Percentiles rank a stretch among this genome's conserved stretches.
These are phyloP conservation scores for Sinelater perroti DNA, from an alignment of 2,888 invertebrate genomes.

Conservation along the genomic window DNA sequence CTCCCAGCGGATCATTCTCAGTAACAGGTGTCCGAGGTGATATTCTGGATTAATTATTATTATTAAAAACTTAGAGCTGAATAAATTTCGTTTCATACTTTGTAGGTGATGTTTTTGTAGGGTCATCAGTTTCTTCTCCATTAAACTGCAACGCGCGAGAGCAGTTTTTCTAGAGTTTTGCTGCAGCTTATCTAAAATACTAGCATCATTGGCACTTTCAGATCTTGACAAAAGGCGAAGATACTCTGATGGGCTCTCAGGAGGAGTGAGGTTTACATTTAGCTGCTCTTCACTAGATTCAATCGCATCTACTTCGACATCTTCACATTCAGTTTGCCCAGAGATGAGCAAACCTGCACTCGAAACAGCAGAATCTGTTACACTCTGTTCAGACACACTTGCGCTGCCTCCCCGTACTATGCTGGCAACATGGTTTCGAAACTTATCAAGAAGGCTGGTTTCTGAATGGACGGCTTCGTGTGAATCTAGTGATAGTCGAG, in stretches of 20 bases:
- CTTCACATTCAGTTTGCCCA: conserved; percentile 31
- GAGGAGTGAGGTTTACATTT: conserved; percentile 55
- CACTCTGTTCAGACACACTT: conserved; percentile 49
- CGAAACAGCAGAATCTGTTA: conserved; percentile 42
- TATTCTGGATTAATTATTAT: too few species aligned
- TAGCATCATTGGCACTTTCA: conserved; percentile 82
- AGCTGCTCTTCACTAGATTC: conserved; percentile 41
- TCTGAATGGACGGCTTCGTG: conserved; percentile 56
- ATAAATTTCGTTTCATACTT: conserved; percentile 35
- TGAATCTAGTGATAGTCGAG: conserved; percentile 59
- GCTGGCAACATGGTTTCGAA: conserved; percentile 69
- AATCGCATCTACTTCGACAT: conserved; percentile 30
- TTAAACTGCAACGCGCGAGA: conserved; percentile 67
- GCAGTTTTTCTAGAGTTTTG: conserved; percentile 64
- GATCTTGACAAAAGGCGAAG: conserved; percentile 69
- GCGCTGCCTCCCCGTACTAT: conserved; percentile 65
- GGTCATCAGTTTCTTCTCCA: conserved; percentile 57
- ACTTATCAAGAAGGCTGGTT: conserved; percentile 64
- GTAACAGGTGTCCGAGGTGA: conserved; percentile 87
- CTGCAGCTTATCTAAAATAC: conserved; percentile 76
- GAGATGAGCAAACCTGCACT: conserved; percentile 34
- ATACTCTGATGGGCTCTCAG: conserved; percentile 70
- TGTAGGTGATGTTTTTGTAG: conserved; percentile 34
- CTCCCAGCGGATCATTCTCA: conserved; percentile 91
- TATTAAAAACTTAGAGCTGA: too few species aligned